Evolutionary conservation across 2,113 vertebrate species (phyloP).

Genomic region (Rhinolophus sinicus): DNA sequence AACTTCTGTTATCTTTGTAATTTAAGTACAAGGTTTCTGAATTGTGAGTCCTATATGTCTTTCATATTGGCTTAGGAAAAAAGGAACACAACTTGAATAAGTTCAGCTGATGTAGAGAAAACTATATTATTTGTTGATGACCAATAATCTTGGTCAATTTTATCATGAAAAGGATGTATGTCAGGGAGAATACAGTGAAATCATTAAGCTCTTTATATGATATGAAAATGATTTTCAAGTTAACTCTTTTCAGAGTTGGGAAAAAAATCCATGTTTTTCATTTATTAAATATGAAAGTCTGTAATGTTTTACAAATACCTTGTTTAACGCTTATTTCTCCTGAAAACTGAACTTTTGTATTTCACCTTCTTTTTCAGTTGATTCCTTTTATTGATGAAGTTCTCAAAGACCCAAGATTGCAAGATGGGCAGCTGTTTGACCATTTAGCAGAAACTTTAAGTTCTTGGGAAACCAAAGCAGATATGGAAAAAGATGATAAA

Average conservation of each 20-base stretch:
- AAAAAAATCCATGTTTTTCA: not conserved
- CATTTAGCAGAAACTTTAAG: slow-evolving; percentile 90
- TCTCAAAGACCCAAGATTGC: slow-evolving; percentile 88
- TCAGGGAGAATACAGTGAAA: not conserved
- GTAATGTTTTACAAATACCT: not conserved
- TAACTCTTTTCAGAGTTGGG: not conserved
- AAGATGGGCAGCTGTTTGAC: slow-evolving; percentile 90
- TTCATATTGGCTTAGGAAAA: not conserved
- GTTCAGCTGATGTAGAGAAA: slow-evolving; percentile 1
- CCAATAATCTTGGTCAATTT: not conserved
- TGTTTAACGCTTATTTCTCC: slow-evolving; percentile 1
- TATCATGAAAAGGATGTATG: not conserved
- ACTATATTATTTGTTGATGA: not conserved
- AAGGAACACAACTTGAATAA: not conserved
- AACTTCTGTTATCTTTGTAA: not conserved
- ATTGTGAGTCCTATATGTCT: not conserved
- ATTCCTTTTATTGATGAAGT: slow-evolving; percentile 89
- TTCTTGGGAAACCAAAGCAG: slow-evolving; percentile 93
- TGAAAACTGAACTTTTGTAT: not conserved
- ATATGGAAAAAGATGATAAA: slow-evolving; percentile 67
- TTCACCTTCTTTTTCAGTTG: slow-evolving; percentile 86
- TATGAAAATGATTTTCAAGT: not conserved
- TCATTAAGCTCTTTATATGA: not conserved
- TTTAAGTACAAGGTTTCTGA: not conserved
- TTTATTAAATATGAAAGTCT: not conserved